These are phyloP conservation scores for Onthophagus sagittarius DNA, from an alignment of 2,888 invertebrate species.

Conservation along the genomic window DNA sequence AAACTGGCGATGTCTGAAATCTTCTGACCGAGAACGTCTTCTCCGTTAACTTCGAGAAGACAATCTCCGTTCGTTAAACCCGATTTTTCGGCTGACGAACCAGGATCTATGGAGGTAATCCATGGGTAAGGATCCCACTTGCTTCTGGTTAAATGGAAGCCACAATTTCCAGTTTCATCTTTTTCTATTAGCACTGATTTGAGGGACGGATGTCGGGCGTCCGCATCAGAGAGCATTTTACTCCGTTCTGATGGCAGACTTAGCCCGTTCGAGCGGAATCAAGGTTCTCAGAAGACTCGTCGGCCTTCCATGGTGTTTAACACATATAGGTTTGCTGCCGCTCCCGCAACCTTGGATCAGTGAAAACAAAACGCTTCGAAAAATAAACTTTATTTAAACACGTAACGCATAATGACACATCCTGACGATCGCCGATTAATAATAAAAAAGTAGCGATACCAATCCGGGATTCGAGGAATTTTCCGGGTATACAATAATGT, in stretches of 20 bases:
- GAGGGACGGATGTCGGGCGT: constrained; percentile 39
- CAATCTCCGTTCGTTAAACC: constrained; percentile 71
- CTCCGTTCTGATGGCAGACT: constrained; percentile 28
- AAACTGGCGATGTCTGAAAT: constrained; percentile 54
- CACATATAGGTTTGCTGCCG: background rate
- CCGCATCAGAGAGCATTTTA: constrained; percentile 41
- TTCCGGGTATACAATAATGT: background rate
- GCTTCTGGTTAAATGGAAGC: constrained; percentile 69
- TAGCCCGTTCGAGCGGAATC: background rate
- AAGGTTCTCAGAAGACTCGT: background rate
- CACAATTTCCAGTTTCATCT: constrained; percentile 59
- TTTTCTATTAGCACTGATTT: constrained; percentile 56
- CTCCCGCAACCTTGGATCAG: background rate
- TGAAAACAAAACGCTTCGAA: constrained; percentile 13
- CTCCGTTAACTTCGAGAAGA: constrained; percentile 58
- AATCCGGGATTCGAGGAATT: constrained; percentile 1
- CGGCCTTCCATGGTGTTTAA: background rate
- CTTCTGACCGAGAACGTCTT: constrained; percentile 53
- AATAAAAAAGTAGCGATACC: constrained; percentile 3
- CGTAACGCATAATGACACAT: constrained; percentile 16
- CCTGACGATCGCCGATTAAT: background rate
- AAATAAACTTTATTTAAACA: constrained; percentile 19
- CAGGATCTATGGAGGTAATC: constrained; percentile 64
- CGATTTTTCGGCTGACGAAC: constrained; percentile 59
- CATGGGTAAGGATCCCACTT: constrained; percentile 82